Conservation (phyloP, 2,888 invertebrate species). For the Pheosia gnoma region DNA sequence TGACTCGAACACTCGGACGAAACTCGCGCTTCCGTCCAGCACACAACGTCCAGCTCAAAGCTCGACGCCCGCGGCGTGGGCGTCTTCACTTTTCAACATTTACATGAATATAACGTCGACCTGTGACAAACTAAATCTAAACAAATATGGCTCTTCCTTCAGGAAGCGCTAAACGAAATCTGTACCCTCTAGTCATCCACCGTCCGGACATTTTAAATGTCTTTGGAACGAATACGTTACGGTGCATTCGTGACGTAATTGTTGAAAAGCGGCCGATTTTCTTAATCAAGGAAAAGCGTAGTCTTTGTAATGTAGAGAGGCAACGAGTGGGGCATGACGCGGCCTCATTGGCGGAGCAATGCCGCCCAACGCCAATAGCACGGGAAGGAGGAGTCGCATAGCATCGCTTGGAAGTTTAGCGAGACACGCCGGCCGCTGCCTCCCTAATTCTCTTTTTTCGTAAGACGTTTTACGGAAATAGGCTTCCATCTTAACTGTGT, state of each 20-base stretch:
- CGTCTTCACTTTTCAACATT: constrained; percentile 30
- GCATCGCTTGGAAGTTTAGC: constrained; percentile 68
- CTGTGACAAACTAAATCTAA: constrained; percentile 3
- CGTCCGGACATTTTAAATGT: background rate
- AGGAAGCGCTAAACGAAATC: background rate
- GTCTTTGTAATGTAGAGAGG: constrained; percentile 58
- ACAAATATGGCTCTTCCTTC: constrained; percentile 5
- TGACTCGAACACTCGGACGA: constrained; percentile 49
- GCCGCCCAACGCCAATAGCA: constrained; percentile 73
- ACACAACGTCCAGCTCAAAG: constrained; percentile 37
- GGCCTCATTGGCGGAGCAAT: constrained; percentile 70
- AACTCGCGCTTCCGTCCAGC: constrained; percentile 39
- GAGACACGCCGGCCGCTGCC: constrained; percentile 60
- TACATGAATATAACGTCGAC: constrained; percentile 29
- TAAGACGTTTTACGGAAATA: constrained; percentile 38
- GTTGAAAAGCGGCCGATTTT: constrained; percentile 51
- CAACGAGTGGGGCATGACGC: constrained; percentile 71
- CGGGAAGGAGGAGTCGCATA: constrained; percentile 72
- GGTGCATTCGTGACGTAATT: constrained; percentile 27
- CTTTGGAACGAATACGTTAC: constrained; percentile 4
- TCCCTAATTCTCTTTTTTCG: constrained; percentile 55
- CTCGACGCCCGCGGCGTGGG: constrained; percentile 37
- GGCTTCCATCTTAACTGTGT: constrained; percentile 12
- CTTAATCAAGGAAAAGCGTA: constrained; percentile 61
- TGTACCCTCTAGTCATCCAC: background rate